Conservation (phyloP, 2,888 invertebrate species). For the Cheilosia impressa region DNA sequence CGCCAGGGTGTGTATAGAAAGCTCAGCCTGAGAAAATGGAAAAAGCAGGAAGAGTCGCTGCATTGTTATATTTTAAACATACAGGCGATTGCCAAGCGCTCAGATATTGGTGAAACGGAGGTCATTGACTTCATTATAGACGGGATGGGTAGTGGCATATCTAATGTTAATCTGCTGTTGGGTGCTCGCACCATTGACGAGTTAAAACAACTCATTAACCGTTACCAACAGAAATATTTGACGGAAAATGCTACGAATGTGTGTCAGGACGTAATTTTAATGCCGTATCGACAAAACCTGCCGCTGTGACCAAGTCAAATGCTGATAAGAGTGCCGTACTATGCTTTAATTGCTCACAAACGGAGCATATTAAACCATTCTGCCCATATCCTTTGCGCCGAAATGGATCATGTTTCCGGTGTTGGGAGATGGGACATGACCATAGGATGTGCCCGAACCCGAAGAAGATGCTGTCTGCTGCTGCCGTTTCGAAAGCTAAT, state of each 20-base stretch:
- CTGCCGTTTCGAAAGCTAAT: conserved; percentile 1
- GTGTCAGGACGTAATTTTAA: neutral
- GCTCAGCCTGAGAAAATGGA: neutral
- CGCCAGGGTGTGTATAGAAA: no score
- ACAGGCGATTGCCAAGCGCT: conserved; percentile 22
- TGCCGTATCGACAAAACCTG: neutral
- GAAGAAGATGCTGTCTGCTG: conserved; percentile 3
- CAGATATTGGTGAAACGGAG: conserved; percentile 3
- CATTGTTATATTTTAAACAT: conserved; percentile 29
- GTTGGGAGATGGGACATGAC: conserved; percentile 43
- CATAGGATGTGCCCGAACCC: conserved; percentile 30
- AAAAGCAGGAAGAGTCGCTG: conserved; percentile 19
- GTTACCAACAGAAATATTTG: conserved; percentile 35
- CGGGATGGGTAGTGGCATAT: no score
- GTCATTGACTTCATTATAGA: no score
- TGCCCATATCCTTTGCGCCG: neutral
- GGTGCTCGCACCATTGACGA: conserved; percentile 32
- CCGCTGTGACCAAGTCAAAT: neutral
- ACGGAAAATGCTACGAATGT: neutral
- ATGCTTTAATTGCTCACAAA: conserved; percentile 24
- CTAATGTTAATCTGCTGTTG: conserved; percentile 13
- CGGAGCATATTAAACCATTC: conserved; percentile 21
- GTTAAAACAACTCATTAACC: conserved; percentile 1
- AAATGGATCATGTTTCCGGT: conserved; percentile 42
- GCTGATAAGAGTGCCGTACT: neutral